A percentile compares a stretch with the other conserved stretches of the same genome.
Conservation (phyloP, 2,888 invertebrate species). For the Pyrrhia umbra region DNA sequence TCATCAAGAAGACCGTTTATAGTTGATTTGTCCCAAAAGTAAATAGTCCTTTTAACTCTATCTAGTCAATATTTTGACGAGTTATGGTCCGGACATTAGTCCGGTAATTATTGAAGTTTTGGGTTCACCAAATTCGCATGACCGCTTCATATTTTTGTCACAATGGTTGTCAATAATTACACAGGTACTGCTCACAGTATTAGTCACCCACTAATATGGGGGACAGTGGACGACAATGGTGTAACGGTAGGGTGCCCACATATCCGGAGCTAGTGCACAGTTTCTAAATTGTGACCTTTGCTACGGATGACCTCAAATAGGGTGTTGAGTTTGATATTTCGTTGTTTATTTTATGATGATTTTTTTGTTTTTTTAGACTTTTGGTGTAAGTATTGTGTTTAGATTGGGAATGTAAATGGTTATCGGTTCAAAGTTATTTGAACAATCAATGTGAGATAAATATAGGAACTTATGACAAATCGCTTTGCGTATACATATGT, state of each 20-base stretch:
- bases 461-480: too few species aligned
- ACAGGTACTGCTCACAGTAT: conserved; percentile 15
- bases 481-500: too few species aligned
- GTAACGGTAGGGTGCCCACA: conserved; percentile 68
- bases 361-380: neutral
- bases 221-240: conserved; percentile 66
- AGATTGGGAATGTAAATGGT: too few species aligned
- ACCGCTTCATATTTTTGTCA: conserved; percentile 41
- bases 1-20: too few species aligned
- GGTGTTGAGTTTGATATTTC: conserved; percentile 26
- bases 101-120: conserved; percentile 6
- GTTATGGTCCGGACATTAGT: too few species aligned
- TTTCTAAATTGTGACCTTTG: conserved; percentile 65
- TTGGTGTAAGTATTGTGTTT: neutral
- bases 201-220: conserved; percentile 62
- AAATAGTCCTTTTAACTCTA: neutral
- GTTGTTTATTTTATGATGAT: neutral
- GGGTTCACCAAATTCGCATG: conserved; percentile 43
- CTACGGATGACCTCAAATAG: conserved; percentile 43
- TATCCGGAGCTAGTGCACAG: conserved; percentile 67
- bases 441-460: neutral
- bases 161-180: conserved; percentile 42
- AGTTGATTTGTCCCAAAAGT: too few species aligned
- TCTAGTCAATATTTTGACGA: too few species aligned
- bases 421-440: too few species aligned